These are phyloP conservation scores for Helicoverpa armigera DNA, from an alignment of 1,140 invertebrate species.

Conservation along the genomic window DNA sequence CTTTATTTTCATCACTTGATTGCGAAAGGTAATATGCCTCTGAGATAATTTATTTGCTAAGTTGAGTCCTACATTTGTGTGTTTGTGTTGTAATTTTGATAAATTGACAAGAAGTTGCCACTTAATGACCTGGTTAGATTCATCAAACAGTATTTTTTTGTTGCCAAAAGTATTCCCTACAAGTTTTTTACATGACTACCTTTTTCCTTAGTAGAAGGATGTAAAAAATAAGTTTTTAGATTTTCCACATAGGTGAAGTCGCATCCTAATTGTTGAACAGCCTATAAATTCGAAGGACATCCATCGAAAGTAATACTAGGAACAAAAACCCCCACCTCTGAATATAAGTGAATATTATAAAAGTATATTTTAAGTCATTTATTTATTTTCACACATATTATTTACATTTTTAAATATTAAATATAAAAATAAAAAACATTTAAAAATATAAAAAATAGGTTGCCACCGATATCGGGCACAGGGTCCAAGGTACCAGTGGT, in stretches of 20 bases:
- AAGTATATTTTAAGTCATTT: no score
- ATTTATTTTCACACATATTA: no score
- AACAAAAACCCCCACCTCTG: neutral
- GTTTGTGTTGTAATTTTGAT: neutral
- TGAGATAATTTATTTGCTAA: constrained; percentile 26
- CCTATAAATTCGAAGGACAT: neutral
- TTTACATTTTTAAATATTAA: no score
- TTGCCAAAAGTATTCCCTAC: neutral
- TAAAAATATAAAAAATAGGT: no score
- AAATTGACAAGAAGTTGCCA: neutral
- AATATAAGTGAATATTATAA: no score
- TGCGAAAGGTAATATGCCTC: constrained; percentile 17
- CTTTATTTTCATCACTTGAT: constrained; percentile 23
- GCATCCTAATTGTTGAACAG: neutral
- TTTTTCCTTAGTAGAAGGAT: neutral
- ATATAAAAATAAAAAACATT: no score
- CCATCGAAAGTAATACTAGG: neutral
- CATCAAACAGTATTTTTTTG: neutral
- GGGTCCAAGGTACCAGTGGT: no score
- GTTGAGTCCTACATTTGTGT: neutral
- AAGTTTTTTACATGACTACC: neutral
- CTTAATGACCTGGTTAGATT: neutral
- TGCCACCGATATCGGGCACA: no score
- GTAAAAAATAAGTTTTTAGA: neutral
- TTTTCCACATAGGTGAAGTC: neutral